Percentiles rank a stretch among this genome's conserved stretches.
These are phyloP conservation scores for Nephila pilipes DNA, from an alignment of 1,140 invertebrate species.

Conservation along the genomic window DNA sequence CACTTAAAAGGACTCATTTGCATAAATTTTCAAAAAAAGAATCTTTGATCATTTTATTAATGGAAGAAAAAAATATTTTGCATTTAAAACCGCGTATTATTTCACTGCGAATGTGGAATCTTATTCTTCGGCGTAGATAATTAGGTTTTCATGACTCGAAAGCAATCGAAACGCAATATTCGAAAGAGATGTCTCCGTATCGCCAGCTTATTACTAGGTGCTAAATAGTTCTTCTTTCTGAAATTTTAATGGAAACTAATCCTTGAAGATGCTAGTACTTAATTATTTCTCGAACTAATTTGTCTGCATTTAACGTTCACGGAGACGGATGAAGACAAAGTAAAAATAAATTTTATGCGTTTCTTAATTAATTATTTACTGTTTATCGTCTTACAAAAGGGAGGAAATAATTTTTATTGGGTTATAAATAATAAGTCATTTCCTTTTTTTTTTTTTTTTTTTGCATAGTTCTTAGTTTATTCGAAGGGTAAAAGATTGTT, in stretches of 20 bases:
- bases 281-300: constrained; percentile 33
- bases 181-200: background rate
- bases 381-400: background rate
- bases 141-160: background rate
- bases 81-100: background rate
- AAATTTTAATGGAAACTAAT: background rate
- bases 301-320: background rate
- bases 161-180: constrained; percentile 15
- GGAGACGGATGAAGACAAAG: background rate
- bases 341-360: constrained; percentile 30
- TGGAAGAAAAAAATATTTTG: background rate
- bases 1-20: background rate
- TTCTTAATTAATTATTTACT: constrained; percentile 16
- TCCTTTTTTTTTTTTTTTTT: background rate
- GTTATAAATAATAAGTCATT: constrained; percentile 9
- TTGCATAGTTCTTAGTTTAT: background rate
- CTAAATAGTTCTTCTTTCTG: background rate
- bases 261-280: constrained; percentile 6
- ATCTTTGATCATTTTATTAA: background rate
- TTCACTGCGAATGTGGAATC: background rate
- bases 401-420: constrained; percentile 19
- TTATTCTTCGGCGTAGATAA: background rate
- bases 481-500: background rate
- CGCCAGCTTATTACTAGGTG: background rate
- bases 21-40: background rate